phyloP scores from a whole-genome alignment of 2,888 invertebrate genomes.

The Rhyacophila evoluta region DNA sequence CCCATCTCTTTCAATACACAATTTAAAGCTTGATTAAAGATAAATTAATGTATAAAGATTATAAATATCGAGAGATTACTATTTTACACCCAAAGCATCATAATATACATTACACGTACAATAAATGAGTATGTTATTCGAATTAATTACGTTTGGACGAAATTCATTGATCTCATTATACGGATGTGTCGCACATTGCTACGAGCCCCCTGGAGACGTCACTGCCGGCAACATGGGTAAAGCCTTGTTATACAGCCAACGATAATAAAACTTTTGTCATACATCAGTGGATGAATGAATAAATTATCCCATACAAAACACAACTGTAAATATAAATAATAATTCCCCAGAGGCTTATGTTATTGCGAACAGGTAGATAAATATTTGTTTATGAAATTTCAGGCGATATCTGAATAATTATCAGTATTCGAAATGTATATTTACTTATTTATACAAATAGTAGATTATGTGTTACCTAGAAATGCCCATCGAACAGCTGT shows the following conservation, averaged over 20 bases:
- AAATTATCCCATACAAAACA: not conserved
- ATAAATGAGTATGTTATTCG: no score
- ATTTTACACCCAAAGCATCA: no score
- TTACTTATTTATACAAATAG: not conserved
- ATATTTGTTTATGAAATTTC: not conserved
- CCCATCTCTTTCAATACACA: no score
- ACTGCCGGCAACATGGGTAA: not conserved
- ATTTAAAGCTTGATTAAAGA: no score
- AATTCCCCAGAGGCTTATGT: not conserved
- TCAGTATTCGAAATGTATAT: not conserved
- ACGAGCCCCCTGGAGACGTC: not conserved
- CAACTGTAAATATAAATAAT: constrained; percentile 1
- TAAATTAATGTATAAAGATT: no score
- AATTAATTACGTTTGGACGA: no score
- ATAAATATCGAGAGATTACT: no score
- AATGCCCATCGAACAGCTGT: not conserved
- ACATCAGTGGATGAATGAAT: not conserved
- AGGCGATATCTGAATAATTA: not conserved
- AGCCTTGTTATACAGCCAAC: not conserved
- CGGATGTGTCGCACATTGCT: no score
- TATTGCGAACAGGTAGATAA: not conserved
- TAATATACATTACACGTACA: no score
- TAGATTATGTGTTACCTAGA: not conserved
- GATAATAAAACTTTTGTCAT: constrained; percentile 19
- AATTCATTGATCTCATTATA: no score